Percentiles rank a stretch among this genome's conserved stretches.
These are phyloP conservation scores for Amaurobius ferox DNA, from an alignment of 2,888 invertebrate genomes.

Conservation along the genomic window DNA sequence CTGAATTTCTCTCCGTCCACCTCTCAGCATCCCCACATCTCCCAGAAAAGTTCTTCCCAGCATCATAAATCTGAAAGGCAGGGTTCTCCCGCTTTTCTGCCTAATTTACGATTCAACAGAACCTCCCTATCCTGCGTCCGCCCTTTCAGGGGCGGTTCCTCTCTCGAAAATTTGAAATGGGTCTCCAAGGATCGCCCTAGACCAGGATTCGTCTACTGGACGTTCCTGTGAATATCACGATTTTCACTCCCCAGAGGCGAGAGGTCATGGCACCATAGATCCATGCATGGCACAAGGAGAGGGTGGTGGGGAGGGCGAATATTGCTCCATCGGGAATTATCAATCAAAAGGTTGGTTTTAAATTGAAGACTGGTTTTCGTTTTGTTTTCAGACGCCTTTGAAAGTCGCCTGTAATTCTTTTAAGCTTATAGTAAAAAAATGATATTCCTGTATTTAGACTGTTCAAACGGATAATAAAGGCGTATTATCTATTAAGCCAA, in stretches of 20 bases:
- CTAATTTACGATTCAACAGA: constrained; percentile 46
- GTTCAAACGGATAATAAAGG: no score
- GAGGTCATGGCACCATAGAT: no score
- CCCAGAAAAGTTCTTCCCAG: constrained; percentile 40
- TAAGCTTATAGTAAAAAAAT: no score
- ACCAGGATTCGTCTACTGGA: neutral
- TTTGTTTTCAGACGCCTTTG: no score
- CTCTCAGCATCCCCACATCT: neutral
- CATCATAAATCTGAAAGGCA: constrained; percentile 61
- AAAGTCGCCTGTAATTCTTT: no score
- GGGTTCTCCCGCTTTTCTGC: constrained; percentile 43
- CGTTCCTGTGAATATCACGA: neutral
- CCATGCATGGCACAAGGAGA: no score
- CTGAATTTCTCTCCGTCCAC: neutral
- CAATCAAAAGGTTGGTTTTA: neutral
- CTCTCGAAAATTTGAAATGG: constrained; percentile 1
- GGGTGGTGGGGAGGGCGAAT: no score
- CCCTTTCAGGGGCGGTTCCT: neutral
- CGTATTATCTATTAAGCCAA: no score
- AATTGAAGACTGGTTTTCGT: neutral
- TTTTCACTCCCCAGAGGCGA: neutral
- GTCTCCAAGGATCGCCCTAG: neutral
- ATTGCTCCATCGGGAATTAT: neutral
- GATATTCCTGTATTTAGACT: no score
- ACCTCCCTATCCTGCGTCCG: neutral